These are phyloP conservation scores for Pheucticus melanocephalus DNA, from an alignment of 2,113 vertebrate genomes.

Conservation along the genomic window DNA sequence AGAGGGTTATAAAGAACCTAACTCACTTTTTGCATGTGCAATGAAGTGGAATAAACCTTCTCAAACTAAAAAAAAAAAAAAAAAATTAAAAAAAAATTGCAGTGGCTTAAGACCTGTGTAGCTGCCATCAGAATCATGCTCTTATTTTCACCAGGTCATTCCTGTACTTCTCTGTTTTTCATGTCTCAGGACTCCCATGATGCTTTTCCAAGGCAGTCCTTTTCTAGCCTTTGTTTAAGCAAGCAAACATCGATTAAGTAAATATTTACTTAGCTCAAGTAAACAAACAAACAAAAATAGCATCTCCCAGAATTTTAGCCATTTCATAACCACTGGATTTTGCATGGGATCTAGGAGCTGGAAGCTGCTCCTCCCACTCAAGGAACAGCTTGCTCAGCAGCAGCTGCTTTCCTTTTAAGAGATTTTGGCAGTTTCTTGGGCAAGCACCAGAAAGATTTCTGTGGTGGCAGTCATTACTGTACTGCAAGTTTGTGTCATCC, in stretches of 20 bases:
- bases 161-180: neutral
- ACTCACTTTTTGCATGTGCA: neutral
- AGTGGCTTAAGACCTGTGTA: neutral
- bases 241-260: neutral
- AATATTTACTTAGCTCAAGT: neutral
- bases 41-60: neutral
- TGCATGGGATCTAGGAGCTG: neutral
- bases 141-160: neutral
- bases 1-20: neutral
- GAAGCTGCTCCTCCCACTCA: neutral
- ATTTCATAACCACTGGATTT: neutral
- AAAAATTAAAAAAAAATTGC: neutral
- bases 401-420: conserved; percentile 13
- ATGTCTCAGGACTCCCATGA: neutral
- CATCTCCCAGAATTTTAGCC: neutral
- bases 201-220: neutral
- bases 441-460: neutral
- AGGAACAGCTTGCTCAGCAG: conserved; percentile 1
- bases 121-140: neutral
- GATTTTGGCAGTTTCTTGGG: neutral
- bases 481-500: neutral
- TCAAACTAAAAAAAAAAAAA: neutral
- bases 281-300: neutral
- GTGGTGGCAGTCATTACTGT: neutral
- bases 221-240: neutral